Conservation (phyloP, 2,888 invertebrate genomes). For the Loripinus fragilis region DNA sequence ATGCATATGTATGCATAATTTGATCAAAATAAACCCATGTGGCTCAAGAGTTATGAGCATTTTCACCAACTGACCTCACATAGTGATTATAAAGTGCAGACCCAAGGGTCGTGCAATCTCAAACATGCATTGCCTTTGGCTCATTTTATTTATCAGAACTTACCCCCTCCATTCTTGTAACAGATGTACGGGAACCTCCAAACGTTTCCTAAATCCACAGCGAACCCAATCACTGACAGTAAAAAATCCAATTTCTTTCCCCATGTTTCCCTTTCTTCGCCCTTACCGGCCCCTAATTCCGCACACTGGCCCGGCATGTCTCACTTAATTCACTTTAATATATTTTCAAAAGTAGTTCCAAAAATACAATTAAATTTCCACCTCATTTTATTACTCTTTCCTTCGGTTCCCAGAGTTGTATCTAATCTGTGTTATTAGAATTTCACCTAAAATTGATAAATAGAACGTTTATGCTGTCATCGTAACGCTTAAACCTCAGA, state of each 20-base stretch:
- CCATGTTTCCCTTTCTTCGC: slow-evolving; percentile 90
- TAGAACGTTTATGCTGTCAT: slow-evolving; percentile 11
- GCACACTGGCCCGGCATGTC: neutral
- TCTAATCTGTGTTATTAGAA: neutral
- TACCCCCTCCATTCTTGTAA: slow-evolving; percentile 97
- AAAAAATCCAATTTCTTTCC: slow-evolving; percentile 97
- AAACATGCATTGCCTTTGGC: too few species aligned
- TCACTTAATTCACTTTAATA: neutral
- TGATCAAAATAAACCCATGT: too few species aligned
- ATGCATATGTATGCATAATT: too few species aligned
- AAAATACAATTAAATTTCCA: neutral
- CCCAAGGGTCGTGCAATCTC: too few species aligned
- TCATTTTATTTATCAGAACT: slow-evolving; percentile 83
- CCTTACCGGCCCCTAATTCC: slow-evolving; percentile 3
- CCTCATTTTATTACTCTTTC: neutral
- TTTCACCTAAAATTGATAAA: slow-evolving; percentile 14
- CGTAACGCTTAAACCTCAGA: neutral
- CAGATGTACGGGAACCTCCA: slow-evolving; percentile 97
- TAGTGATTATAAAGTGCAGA: too few species aligned
- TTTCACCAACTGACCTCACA: too few species aligned
- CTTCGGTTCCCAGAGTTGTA: neutral
- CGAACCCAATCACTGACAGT: slow-evolving; percentile 98
- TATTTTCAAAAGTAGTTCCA: neutral
- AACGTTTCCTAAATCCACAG: slow-evolving; percentile 97
- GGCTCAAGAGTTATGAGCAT: too few species aligned